Evolutionary conservation across 1,140 invertebrate species (phyloP).

Genomic region (Listronotus bonariensis): DNA sequence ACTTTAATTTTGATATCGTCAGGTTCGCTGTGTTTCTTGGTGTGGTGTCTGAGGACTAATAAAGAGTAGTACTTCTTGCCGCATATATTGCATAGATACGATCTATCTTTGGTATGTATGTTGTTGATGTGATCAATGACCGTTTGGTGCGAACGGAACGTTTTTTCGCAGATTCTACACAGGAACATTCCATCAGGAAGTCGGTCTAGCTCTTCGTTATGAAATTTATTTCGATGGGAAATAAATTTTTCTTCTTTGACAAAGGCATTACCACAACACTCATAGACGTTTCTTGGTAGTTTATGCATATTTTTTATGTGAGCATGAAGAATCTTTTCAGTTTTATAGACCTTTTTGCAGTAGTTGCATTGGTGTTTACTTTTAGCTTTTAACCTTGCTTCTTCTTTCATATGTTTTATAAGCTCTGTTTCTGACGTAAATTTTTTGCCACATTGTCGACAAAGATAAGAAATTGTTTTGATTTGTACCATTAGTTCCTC

Average conservation of each 20-base stretch:
- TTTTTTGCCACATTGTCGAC: slow-evolving; percentile 11
- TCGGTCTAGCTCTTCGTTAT: slow-evolving; percentile 20
- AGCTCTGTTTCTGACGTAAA: slow-evolving; percentile 15
- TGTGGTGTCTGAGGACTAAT: slow-evolving; percentile 9
- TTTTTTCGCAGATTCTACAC: slow-evolving; percentile 36
- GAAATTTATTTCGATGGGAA: slow-evolving; percentile 19
- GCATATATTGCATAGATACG: slow-evolving; percentile 21
- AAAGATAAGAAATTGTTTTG: slow-evolving; percentile 10
- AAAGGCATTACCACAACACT: slow-evolving; percentile 10
- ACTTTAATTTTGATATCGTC: slow-evolving; percentile 12
- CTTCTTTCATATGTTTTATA: background rate
- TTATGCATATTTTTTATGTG: slow-evolving; percentile 23
- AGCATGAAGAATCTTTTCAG: slow-evolving; percentile 2
- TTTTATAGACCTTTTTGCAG: slow-evolving; percentile 18
- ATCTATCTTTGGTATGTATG: slow-evolving; percentile 20
- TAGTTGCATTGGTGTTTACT: background rate
- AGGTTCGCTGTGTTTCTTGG: slow-evolving; percentile 4
- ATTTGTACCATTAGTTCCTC: slow-evolving; percentile 1
- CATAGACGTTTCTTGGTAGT: background rate
- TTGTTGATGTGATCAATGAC: slow-evolving; percentile 25
- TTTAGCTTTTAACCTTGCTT: background rate
- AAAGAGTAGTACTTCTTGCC: slow-evolving; percentile 12
- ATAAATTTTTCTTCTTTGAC: slow-evolving; percentile 10
- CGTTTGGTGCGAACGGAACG: slow-evolving; percentile 11
- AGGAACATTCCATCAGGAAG: slow-evolving; percentile 1